Percentiles rank a stretch among this genome's conserved stretches.
Evolutionary conservation across 2,888 invertebrate genomes (phyloP).

Genomic region (Ischnus inquisitorius): DNA sequence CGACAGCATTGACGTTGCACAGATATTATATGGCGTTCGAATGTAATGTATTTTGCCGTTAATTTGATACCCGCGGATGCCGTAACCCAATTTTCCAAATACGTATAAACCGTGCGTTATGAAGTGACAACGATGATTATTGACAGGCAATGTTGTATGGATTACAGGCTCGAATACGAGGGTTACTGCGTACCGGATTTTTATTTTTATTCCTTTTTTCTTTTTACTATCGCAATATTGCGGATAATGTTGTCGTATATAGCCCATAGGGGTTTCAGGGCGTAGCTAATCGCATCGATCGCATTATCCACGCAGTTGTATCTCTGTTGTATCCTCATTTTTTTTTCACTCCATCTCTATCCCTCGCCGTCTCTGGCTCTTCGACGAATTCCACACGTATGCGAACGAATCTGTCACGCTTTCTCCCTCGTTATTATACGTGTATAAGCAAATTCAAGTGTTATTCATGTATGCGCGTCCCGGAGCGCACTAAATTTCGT

Average conservation of each 20-base stretch:
- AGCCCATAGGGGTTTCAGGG: slow-evolving; percentile 22
- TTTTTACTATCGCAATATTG: slow-evolving; percentile 3
- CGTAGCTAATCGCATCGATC: slow-evolving; percentile 49
- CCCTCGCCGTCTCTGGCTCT: slow-evolving; percentile 17
- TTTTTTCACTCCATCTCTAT: slow-evolving; percentile 51
- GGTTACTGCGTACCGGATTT: background rate
- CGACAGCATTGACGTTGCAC: background rate
- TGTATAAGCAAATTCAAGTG: slow-evolving; percentile 77
- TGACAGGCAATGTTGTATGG: slow-evolving; percentile 22
- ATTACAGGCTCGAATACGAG: slow-evolving; percentile 23
- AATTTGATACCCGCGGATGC: slow-evolving; percentile 7
- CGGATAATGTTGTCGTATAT: slow-evolving; percentile 25
- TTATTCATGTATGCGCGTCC: slow-evolving; percentile 81
- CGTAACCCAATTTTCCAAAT: slow-evolving; percentile 5
- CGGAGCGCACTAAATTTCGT: slow-evolving; percentile 82
- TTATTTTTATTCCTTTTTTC: slow-evolving; percentile 38
- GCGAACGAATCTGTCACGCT: slow-evolving; percentile 35
- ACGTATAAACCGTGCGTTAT: slow-evolving; percentile 22
- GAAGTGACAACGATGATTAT: slow-evolving; percentile 49
- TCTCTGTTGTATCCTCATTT: slow-evolving; percentile 46
- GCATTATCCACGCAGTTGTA: slow-evolving; percentile 57
- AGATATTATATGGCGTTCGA: background rate
- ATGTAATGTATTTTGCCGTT: background rate
- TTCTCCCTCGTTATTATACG: slow-evolving; percentile 66
- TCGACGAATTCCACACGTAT: slow-evolving; percentile 52